Percentiles rank a stretch among this genome's conserved stretches.
These are phyloP conservation scores for Galbula dea DNA, from an alignment of 2,113 vertebrate genomes.

Conservation along the genomic window DNA sequence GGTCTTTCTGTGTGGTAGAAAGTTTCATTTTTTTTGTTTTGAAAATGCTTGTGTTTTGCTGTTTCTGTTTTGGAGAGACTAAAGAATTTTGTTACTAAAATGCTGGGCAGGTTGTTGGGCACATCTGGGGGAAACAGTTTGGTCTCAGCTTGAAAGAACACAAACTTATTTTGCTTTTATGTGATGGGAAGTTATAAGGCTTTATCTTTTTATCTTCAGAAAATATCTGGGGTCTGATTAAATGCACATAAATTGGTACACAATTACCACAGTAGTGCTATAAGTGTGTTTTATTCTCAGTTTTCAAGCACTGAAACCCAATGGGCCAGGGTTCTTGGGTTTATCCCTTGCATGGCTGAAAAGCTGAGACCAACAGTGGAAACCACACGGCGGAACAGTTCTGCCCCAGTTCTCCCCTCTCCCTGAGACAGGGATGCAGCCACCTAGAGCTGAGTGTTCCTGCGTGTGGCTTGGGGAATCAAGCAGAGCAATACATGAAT, in stretches of 20 bases:
- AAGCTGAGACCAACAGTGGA: not conserved
- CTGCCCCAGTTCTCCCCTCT: conserved; percentile 23
- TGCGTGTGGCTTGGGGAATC: not conserved
- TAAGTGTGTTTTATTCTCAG: not conserved
- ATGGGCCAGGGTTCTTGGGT: not conserved
- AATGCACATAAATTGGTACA: not conserved
- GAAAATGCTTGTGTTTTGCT: not conserved
- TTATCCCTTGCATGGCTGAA: not conserved
- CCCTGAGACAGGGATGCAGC: not conserved
- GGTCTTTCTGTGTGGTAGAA: not conserved
- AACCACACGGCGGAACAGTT: conserved; percentile 25
- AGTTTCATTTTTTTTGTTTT: not conserved
- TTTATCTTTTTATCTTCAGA: not conserved
- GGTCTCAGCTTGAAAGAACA: not conserved
- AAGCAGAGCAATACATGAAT: conserved; percentile 47
- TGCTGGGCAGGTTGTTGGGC: not conserved
- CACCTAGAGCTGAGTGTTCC: not conserved
- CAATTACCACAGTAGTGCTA: not conserved
- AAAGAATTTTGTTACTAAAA: not conserved
- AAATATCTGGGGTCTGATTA: not conserved
- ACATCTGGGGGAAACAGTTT: not conserved
- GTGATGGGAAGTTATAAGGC: not conserved
- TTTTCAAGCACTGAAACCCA: not conserved
- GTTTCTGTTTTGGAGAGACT: not conserved
- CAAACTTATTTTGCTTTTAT: not conserved